Conservation (phyloP, 2,113 vertebrate genomes). For the Eolophus roseicapilla region DNA sequence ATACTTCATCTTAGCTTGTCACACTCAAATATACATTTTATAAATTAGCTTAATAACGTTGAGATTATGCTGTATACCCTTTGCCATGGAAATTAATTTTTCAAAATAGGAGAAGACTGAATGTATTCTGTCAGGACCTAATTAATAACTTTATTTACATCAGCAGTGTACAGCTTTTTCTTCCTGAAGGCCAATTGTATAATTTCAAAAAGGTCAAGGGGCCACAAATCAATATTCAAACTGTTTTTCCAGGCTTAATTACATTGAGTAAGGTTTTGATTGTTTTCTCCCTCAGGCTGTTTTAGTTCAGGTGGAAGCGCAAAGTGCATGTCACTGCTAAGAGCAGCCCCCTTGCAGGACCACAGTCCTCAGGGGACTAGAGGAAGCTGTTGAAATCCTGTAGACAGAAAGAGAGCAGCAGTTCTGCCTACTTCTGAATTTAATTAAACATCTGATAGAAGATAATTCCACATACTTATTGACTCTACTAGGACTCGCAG, state of each 20-base stretch:
- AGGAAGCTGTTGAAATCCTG: not conserved
- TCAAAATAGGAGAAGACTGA: not conserved
- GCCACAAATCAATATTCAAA: conserved; percentile 16
- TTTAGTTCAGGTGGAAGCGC: not conserved
- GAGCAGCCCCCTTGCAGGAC: not conserved
- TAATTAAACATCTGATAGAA: not conserved
- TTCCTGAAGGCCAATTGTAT: not conserved
- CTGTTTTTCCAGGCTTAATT: not conserved
- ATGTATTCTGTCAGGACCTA: not conserved
- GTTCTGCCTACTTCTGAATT: not conserved
- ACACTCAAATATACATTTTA: not conserved
- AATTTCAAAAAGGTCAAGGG: conserved; percentile 14
- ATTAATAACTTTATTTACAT: conserved; percentile 23
- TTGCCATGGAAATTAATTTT: not conserved
- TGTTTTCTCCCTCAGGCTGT: not conserved
- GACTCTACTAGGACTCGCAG: not conserved
- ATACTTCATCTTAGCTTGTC: not conserved
- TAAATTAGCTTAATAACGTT: not conserved
- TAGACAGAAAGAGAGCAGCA: not conserved
- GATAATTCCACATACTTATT: not conserved
- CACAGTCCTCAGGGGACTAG: no score
- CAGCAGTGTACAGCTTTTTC: not conserved
- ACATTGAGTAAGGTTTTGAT: not conserved
- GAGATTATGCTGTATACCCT: not conserved
- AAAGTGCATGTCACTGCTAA: not conserved